Conservation (phyloP, 2,113 vertebrate species). For the Trinectes maculatus region DNA sequence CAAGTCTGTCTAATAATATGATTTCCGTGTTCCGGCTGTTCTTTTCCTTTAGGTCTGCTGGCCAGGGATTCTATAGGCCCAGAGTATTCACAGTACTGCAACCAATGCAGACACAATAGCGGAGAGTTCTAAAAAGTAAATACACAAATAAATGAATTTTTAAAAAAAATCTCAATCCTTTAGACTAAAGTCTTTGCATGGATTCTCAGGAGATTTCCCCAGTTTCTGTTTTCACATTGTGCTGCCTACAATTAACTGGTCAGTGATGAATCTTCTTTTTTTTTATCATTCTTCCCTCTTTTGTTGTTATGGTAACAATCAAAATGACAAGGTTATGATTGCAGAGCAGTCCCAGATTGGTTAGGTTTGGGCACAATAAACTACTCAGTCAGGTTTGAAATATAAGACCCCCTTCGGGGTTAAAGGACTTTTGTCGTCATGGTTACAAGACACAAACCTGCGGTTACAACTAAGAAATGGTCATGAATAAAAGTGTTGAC, state of each 20-base stretch:
- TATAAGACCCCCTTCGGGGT: background rate
- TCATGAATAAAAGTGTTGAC: background rate
- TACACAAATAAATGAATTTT: too few relatives aligned
- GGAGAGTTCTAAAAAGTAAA: too few relatives aligned
- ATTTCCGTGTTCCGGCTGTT: background rate
- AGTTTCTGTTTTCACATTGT: too few relatives aligned
- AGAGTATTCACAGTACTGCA: too few relatives aligned
- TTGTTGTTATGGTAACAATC: background rate
- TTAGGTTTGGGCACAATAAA: background rate
- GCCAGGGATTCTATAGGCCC: too few relatives aligned
- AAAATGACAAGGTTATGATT: background rate
- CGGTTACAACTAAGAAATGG: background rate
- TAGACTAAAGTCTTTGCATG: too few relatives aligned
- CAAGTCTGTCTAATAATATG: background rate
- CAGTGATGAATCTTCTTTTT: too few relatives aligned
- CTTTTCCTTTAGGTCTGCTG: background rate
- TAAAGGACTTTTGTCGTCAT: background rate
- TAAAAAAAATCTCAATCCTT: too few relatives aligned
- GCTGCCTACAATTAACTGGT: too few relatives aligned
- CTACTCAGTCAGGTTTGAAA: background rate
- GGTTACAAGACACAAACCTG: background rate
- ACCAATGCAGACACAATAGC: too few relatives aligned
- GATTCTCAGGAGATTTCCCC: too few relatives aligned
- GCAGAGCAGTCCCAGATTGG: background rate
- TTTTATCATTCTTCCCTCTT: too few relatives aligned